These are phyloP conservation scores for Allophyes oxyacanthae DNA, from an alignment of 2,888 invertebrate species.

Conservation along the genomic window DNA sequence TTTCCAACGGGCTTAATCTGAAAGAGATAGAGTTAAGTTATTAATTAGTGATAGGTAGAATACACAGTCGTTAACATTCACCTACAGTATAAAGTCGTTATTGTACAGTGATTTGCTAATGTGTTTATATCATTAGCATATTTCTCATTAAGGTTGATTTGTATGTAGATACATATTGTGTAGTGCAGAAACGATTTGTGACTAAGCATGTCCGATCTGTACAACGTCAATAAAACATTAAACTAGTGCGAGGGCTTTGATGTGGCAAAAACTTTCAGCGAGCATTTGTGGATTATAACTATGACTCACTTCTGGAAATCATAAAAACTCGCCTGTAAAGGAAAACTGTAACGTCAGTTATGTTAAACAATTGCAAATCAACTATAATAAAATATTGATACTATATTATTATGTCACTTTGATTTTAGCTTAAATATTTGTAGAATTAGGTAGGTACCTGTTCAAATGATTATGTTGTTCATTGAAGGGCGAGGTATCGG, in stretches of 20 bases:
- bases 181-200: slow-evolving; percentile 53
- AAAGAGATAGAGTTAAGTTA: slow-evolving; percentile 51
- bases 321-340: slow-evolving; percentile 74
- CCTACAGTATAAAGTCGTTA: slow-evolving; percentile 30
- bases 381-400: slow-evolving; percentile 14
- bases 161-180: slow-evolving; percentile 44
- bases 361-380: slow-evolving; percentile 23
- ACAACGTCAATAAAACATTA: slow-evolving; percentile 42
- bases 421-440: slow-evolving; percentile 5
- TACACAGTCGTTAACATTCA: slow-evolving; percentile 4
- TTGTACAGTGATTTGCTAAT: slow-evolving; percentile 51
- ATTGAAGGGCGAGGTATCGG: slow-evolving; percentile 92
- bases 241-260: slow-evolving; percentile 48
- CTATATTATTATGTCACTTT: too few species aligned
- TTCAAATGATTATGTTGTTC: slow-evolving; percentile 94
- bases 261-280: slow-evolving; percentile 54
- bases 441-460: slow-evolving; percentile 84
- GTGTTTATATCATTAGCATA: slow-evolving; percentile 44
- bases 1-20: slow-evolving; percentile 89
- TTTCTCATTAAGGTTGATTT: slow-evolving; percentile 33
- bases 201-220: slow-evolving; percentile 54
- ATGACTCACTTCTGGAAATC: slow-evolving; percentile 72
- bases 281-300: slow-evolving; percentile 54
- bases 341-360: slow-evolving; percentile 63
- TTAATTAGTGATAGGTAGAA: slow-evolving; percentile 14